Conservation (phyloP, 2,888 invertebrate genomes). For the Plebejus anna region DNA sequence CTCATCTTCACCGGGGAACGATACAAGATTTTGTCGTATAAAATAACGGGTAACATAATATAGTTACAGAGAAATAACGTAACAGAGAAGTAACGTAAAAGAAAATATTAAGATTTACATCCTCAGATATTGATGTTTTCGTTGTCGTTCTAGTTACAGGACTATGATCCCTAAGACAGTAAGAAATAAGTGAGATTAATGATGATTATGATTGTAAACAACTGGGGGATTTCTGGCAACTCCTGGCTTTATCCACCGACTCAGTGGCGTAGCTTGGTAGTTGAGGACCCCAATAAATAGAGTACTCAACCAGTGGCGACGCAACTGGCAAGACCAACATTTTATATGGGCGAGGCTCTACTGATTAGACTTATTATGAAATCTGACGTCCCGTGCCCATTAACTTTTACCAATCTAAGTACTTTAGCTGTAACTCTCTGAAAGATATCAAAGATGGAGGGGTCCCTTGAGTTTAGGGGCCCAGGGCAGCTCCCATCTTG, state of each 20-base stretch:
- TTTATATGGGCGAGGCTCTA: too few species aligned
- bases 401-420: too few species aligned
- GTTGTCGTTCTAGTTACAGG: background rate
- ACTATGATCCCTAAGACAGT: background rate
- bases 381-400: too few species aligned
- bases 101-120: background rate
- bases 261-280: background rate
- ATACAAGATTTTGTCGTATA: too few species aligned
- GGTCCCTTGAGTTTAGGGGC: too few species aligned
- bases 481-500: too few species aligned
- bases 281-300: background rate
- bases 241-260: background rate
- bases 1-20: too few species aligned
- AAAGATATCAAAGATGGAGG: too few species aligned
- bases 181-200: conserved; percentile 2
- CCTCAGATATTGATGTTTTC: background rate
- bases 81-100: background rate
- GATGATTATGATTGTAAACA: conserved; percentile 10
- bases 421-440: too few species aligned
- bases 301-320: background rate
- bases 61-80: too few species aligned
- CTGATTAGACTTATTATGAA: too few species aligned
- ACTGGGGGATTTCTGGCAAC: conserved; percentile 46
- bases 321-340: background rate
- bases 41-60: too few species aligned